Conservation (phyloP, 2,888 invertebrate species). For the Lottia scabra region DNA sequence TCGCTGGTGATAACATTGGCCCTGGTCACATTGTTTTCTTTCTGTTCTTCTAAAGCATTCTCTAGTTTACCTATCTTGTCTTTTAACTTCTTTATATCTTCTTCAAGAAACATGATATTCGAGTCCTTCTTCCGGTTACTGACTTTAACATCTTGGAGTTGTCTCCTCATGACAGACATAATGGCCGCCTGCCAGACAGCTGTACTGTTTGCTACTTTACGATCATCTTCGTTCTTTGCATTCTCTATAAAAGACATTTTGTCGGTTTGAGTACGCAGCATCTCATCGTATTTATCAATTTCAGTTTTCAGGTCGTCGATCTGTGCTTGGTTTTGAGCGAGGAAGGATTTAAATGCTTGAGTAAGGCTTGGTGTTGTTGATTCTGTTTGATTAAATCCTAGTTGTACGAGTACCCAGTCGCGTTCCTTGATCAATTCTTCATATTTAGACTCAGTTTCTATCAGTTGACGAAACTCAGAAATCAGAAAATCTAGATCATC, state of each 20-base stretch:
- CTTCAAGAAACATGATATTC: constrained; percentile 39
- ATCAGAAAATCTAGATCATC: constrained; percentile 48
- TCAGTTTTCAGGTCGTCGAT: constrained; percentile 40
- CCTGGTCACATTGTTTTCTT: background rate
- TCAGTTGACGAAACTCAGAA: constrained; percentile 40
- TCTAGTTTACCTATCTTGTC: constrained; percentile 18
- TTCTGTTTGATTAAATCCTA: constrained; percentile 40
- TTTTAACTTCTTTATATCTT: constrained; percentile 43
- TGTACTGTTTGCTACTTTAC: constrained; percentile 34
- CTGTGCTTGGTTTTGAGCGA: constrained; percentile 42
- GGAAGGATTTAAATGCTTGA: constrained; percentile 49
- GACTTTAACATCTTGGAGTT: constrained; percentile 48
- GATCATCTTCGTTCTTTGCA: background rate
- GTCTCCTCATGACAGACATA: constrained; percentile 52
- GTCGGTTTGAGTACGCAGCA: constrained; percentile 34
- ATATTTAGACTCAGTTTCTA: constrained; percentile 41
- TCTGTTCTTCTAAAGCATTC: background rate
- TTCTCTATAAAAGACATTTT: constrained; percentile 17
- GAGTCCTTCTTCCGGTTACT: constrained; percentile 47
- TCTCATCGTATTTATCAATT: constrained; percentile 28
- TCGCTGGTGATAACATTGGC: background rate
- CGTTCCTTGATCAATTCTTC: constrained; percentile 48
- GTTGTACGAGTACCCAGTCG: constrained; percentile 47
- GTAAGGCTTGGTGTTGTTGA: constrained; percentile 35
- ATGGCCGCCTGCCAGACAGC: constrained; percentile 52